These are phyloP conservation scores for Megastigmus dorsalis DNA, from an alignment of 2,888 invertebrate genomes.

Conservation along the genomic window DNA sequence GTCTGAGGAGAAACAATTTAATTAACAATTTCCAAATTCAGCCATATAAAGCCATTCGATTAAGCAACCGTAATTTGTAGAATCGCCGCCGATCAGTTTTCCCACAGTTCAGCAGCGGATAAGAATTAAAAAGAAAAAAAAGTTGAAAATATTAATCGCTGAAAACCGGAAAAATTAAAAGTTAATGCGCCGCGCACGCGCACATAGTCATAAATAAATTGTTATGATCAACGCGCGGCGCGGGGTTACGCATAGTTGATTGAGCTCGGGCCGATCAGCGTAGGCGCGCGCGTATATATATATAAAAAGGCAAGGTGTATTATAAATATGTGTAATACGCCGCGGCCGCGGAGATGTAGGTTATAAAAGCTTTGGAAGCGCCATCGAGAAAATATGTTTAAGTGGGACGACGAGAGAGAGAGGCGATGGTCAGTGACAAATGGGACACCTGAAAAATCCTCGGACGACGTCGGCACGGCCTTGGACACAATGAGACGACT, in stretches of 20 bases:
- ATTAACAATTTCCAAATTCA: too few relatives aligned
- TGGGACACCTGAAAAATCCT: constrained; percentile 45
- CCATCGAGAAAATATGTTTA: not conserved
- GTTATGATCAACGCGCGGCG: constrained; percentile 26
- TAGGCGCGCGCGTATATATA: constrained; percentile 55
- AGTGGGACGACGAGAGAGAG: constrained; percentile 22
- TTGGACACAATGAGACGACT: constrained; percentile 46
- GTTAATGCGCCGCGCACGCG: too few relatives aligned
- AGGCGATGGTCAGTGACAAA: constrained; percentile 8
- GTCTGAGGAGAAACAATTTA: too few relatives aligned
- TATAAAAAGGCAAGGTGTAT: constrained; percentile 54
- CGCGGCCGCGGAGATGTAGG: constrained; percentile 57
- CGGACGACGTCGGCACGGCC: not conserved
- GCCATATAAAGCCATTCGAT: too few relatives aligned
- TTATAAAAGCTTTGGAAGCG: constrained; percentile 49
- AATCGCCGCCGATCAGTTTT: too few relatives aligned
- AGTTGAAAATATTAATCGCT: too few relatives aligned
- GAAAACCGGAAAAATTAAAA: too few relatives aligned
- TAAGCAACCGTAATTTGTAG: too few relatives aligned
- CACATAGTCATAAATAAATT: constrained; percentile 26
- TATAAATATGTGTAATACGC: constrained; percentile 30
- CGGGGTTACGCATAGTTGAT: constrained; percentile 50
- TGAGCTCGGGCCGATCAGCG: constrained; percentile 23
- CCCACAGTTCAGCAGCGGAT: too few relatives aligned
- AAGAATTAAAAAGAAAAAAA: too few relatives aligned